These are phyloP conservation scores for Nothobranchius furzeri DNA, from an alignment of 2,113 vertebrate species.

Conservation along the genomic window DNA sequence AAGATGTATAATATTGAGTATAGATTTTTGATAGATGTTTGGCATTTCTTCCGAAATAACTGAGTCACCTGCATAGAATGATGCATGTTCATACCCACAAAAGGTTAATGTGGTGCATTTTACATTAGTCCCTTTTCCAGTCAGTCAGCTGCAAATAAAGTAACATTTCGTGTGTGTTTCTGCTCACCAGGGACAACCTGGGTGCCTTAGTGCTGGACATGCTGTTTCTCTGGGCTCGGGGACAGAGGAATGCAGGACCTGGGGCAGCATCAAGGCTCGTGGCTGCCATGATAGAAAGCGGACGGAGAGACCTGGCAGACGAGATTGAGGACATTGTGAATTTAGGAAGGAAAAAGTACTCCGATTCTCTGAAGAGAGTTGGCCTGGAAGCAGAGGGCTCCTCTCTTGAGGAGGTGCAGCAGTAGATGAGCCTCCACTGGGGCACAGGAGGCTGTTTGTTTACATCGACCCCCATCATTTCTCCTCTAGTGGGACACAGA, in stretches of 20 bases:
- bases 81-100: background rate
- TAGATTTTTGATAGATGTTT: too few species aligned
- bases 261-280: conserved; percentile 82
- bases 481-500: background rate
- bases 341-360: conserved; percentile 88
- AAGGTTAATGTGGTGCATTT: background rate
- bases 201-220: conserved; percentile 86
- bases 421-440: conserved; percentile 39
- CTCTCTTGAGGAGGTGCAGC: conserved; percentile 42
- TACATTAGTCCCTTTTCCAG: background rate
- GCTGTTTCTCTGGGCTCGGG: conserved; percentile 91
- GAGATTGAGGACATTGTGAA: conserved; percentile 86
- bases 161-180: background rate
- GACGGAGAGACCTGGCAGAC: conserved; percentile 87
- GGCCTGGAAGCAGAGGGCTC: conserved; percentile 79
- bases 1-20: background rate
- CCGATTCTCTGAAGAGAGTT: conserved; percentile 83
- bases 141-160: background rate
- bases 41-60: too few species aligned
- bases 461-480: conserved; percentile 41
- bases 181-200: conserved; percentile 83
- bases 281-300: conserved; percentile 84
- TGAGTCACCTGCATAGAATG: too few species aligned
- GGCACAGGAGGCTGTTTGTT: conserved; percentile 60
- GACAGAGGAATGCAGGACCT: conserved; percentile 76